Percentiles rank a stretch among this genome's conserved stretches.
Evolutionary conservation across 2,888 invertebrate genomes (phyloP).

Genomic region (Lottia scabra): DNA sequence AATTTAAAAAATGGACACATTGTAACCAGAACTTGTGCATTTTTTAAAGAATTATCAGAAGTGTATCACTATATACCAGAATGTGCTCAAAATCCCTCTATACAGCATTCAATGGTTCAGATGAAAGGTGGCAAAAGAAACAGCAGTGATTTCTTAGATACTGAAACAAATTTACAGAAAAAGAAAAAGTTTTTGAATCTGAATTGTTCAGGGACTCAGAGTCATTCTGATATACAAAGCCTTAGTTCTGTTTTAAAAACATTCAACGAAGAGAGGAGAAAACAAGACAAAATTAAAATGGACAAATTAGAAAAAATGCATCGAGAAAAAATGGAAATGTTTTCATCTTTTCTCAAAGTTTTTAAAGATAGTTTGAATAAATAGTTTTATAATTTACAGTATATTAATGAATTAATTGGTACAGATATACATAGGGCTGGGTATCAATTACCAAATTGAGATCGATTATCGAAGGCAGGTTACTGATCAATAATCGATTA

Average conservation of each 20-base stretch:
- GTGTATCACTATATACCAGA: constrained; percentile 24
- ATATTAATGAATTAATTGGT: too few relatives aligned
- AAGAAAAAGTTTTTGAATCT: not conserved
- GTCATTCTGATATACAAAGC: not conserved
- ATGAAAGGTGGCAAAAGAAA: not conserved
- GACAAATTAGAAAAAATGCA: constrained; percentile 27
- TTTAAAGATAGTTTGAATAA: constrained; percentile 13
- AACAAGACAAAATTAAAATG: constrained; percentile 19
- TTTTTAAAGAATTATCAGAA: constrained; percentile 18
- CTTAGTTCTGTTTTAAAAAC: constrained; percentile 2
- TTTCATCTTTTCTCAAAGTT: constrained; percentile 23
- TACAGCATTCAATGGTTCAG: not conserved
- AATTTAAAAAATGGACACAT: constrained; percentile 9
- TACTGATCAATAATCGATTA: too few relatives aligned
- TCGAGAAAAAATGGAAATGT: constrained; percentile 25
- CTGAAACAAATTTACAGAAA: not conserved
- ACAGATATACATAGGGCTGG: too few relatives aligned
- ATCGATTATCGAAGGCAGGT: too few relatives aligned
- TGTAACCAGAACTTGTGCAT: constrained; percentile 20
- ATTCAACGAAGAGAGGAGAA: constrained; percentile 22
- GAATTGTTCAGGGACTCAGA: not conserved
- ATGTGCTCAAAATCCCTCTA: constrained; percentile 11
- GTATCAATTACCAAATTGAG: too few relatives aligned
- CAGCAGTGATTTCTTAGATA: not conserved
- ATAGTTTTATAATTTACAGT: not conserved